A percentile compares a stretch with the other conserved stretches of the same genome.
Conservation (phyloP, 2,113 vertebrate genomes). For the pig (Sus scrofa) region DNA sequence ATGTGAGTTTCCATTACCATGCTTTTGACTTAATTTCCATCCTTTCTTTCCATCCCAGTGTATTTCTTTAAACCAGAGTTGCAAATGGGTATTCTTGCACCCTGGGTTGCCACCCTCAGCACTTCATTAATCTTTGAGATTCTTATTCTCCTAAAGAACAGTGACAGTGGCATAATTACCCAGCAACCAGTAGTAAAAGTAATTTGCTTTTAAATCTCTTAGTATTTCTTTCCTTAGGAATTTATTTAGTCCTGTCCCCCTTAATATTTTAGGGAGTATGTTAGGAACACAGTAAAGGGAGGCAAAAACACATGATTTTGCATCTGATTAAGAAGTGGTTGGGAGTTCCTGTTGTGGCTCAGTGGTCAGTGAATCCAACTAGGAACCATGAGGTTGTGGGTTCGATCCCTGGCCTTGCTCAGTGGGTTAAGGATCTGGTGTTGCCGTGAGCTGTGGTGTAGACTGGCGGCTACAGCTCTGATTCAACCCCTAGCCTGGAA, state of each 20-base stretch:
- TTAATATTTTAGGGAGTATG: not conserved
- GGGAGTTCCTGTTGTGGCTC: too few species aligned
- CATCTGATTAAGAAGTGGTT: not conserved
- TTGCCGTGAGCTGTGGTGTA: too few species aligned
- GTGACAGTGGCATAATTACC: not conserved
- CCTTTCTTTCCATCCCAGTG: not conserved
- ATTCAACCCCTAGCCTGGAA: too few species aligned
- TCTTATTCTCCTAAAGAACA: not conserved
- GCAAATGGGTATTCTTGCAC: not conserved
- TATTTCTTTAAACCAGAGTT: constrained; percentile 1
- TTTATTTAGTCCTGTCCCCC: not conserved
- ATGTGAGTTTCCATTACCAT: not conserved
- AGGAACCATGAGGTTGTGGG: too few species aligned
- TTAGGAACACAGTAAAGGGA: not conserved
- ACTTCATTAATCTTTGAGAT: not conserved
- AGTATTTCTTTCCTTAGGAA: not conserved
- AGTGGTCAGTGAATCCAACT: too few species aligned
- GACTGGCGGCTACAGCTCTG: too few species aligned
- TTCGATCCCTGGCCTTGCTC: too few species aligned
- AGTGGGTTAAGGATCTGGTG: too few species aligned
- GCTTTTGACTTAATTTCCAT: not conserved
- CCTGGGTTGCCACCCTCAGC: not conserved
- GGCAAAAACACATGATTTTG: not conserved
- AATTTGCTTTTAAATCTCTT: constrained; percentile 38
- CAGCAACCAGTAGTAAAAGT: not conserved